Base-by-base conservation (phyloP, 2,113 vertebrate genomes). In the Taxidea taxus region DNA sequence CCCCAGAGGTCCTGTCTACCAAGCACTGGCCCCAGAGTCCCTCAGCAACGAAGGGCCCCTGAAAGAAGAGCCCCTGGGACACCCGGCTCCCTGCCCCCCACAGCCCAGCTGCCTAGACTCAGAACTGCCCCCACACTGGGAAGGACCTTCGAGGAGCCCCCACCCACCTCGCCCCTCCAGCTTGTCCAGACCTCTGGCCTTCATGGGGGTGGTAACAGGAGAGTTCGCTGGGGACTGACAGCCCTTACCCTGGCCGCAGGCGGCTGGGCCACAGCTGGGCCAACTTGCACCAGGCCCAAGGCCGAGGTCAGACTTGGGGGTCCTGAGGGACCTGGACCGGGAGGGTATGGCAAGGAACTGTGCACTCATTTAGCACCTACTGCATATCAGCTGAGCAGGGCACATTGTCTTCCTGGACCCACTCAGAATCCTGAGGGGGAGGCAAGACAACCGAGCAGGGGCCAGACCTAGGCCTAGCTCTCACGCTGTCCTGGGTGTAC, bases 391-490 rank as follows among this genome's bases (percentile, higher is more conserved):
- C 14, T 25, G 58, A 54, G n/a, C 39, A 23, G 37, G 21, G 31
- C 25, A 2, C 3, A 7, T 0, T 0, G 0, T 7, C 51, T 37
- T 23, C 49, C 44, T 16, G 47, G 64, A 47, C 78, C 14, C 21
- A 37, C 37, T 58, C 56, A 37, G 66, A 49, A 39, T 21, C 20
- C 80, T 9, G 9, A 15, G 16, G 10, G 3, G 10, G 12, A 20
- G 49, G n/a, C 16, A 54, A 77, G 66, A 18, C 27, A 8, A 4
- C 25, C 0, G 4, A 14, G 58, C 66, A 83, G 90, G 31, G 37
- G 25, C 9, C 62, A 39, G 56, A 37, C 56, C 64, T 2, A 13
- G 10, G 25, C 83, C 51, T 12, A 2, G 4, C 14, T 29, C 25
- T 64, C 49, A n/a, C 74, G 8, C 23, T 0, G 1, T 27, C 47